Base-by-base conservation (phyloP, 2,797 vertebrate genomes). In the Poeciliopsis turneri region DNA sequence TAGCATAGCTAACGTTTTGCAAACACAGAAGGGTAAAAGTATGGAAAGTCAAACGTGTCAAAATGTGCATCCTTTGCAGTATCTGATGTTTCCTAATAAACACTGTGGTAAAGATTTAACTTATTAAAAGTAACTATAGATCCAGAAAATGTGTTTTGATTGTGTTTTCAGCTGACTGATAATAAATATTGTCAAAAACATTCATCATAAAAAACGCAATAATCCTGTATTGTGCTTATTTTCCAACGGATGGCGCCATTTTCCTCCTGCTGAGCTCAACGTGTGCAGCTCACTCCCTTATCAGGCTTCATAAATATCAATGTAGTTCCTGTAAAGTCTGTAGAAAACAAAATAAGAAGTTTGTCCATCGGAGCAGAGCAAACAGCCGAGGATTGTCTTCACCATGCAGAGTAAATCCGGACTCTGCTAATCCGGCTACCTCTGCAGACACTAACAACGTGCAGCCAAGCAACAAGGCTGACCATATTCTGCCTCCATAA, bases 221-320 rank as follows among this genome's bases (percentile, higher is more conserved):
- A 45, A 45, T 45, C 13, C 12, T 70, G 12, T 1, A 7, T 45
- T 45, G 41, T 75, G 33, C 59, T 5, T 1, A 23, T 8, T 70
- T 46, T 86, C 94, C 94, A 90, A 93, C 92, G 95, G 94, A 94
- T 94, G 94, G 94, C 78, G 91, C 93, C 82, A 85, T 92, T 87
- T 79, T 12, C 81, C 87, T 74, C 81, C 83, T 78, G 9, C 81
- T 76, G 81, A 86, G 86, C 82, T 82, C 80, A 81, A 86, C 73
- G 79, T 79, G 79, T 74, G 77, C 15, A 82, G 80, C 81, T 80
- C 78, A 86, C 71, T 89, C 79, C 79, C 90, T 78, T 80, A 90
- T 75, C 78, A 88, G 81, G 80, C 83, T 86, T 88, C 82, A 85
- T 87, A 86, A 87, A 89, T 81, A 82, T 72, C 28, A 74, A 75